Evolutionary conservation across 2,888 invertebrate genomes (phyloP), one percentile per base, ranked within the genome.

Genomic region (Cosmia trapezina): DNA sequence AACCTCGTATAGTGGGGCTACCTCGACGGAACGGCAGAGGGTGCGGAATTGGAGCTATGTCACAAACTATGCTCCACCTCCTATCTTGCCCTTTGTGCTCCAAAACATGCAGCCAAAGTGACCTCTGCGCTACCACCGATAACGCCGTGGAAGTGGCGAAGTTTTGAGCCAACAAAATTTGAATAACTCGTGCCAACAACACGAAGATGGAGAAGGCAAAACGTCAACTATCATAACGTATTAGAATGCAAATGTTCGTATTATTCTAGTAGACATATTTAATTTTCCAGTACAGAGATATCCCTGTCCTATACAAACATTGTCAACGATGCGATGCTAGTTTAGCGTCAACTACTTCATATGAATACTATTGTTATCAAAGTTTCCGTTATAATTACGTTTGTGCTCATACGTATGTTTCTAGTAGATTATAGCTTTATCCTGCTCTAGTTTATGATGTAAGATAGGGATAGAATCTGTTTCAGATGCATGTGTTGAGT

Each of bases 311-410:
- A 73, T 59, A 64, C 63, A 77, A 80, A 82, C 68, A 72, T 66
- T 80, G 53, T 67, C 79, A 69, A 65, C 37, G 37, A 71, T 54
- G 53, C 37, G 37, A 71, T 54, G 53, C 62, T 70, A 80, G 57
- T 81, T 81, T 80, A 37, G 61, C 47, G 63, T 72, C 70, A 80
- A 68, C 73, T 76, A 80, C 66, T 76, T 64, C 57, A 70, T 69
- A 73, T 76, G 76, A 65, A 70, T 73, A 70, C 75, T 82, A 82
- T 83, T 83, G 70, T 80, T 83, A 82, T 82, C 81, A 71, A 80
- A 70, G 70, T 83, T 82, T 83, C 83, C 76, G 83, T 82, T 83
- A 76, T 57, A 65, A 71, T 73, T 73, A 63, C 53, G 59, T 47
- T 73, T 63, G 49, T 80, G 45, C 64, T 41, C 51, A 63, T 69